Evolutionary conservation across 2,888 invertebrate genomes (phyloP).

Genomic region (Drosophila affinis): DNA sequence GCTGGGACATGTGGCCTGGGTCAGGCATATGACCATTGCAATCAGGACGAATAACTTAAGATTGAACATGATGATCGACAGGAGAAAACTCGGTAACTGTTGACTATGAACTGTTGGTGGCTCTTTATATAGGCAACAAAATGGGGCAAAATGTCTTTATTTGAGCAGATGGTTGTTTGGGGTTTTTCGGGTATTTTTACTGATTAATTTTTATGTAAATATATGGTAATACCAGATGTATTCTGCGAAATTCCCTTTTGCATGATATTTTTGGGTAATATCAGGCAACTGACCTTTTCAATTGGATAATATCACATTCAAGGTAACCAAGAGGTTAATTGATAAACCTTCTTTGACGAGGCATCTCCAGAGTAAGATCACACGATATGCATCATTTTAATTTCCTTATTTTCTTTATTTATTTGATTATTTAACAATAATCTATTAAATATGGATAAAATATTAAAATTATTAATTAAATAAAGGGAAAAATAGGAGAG

Average conservation of each 20-base stretch:
- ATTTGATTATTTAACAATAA: too few species aligned
- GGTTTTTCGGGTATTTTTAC: slow-evolving; percentile 11
- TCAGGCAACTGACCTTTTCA: not conserved
- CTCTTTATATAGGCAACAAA: slow-evolving; percentile 39
- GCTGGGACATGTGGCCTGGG: slow-evolving; percentile 26
- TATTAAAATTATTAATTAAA: too few species aligned
- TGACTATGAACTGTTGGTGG: not conserved
- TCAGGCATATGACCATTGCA: slow-evolving; percentile 38
- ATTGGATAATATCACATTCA: not conserved
- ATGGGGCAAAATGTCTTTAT: slow-evolving; percentile 15
- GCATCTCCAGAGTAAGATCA: too few species aligned
- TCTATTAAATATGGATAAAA: too few species aligned
- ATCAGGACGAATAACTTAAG: slow-evolving; percentile 53
- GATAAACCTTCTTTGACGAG: too few species aligned
- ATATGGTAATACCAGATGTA: not conserved
- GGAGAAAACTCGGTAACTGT: slow-evolving; percentile 13
- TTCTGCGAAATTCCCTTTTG: not conserved
- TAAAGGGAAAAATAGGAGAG: too few species aligned
- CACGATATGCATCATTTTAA: too few species aligned
- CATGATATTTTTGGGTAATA: not conserved
- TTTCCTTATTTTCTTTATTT: too few species aligned
- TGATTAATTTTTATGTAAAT: slow-evolving; percentile 14
- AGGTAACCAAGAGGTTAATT: not conserved
- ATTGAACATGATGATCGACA: slow-evolving; percentile 43
- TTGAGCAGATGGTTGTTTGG: slow-evolving; percentile 52